Evolutionary conservation across 2,888 invertebrate genomes (phyloP), one percentile per base, ranked within the genome.

Genomic region (Chymomyza procnemis): DNA sequence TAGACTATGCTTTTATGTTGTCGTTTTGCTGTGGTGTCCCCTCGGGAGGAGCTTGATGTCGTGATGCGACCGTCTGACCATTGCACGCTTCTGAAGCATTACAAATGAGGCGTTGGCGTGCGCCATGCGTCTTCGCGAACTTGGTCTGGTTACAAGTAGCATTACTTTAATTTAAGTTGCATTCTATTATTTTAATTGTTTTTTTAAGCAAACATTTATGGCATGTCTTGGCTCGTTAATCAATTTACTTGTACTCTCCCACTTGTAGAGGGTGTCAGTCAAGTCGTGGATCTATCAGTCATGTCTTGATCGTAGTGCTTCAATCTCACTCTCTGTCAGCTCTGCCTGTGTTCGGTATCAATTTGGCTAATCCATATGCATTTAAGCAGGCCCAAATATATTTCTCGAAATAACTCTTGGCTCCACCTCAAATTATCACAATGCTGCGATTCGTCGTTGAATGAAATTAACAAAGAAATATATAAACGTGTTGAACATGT

Each of bases 71-170:
- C 54, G 19, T 41, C 54, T 12, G 34, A 21, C 14, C 54, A 6
- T 12, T 19, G 21, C 54, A 12, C 54, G 54, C 18, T 67, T n/a
- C 59, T 14, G 30, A 54, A 61, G 68, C 78, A 80, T 88, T 88
- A 88, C 88, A 88, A 87, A 87, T 87, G 87, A 77, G 85, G 70
- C 75, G 77, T 87, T 87, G 81, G 88, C 88, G 88, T 87, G 87
- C 78, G 64, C 56, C 57, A 18, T 30, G n/a, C 56, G 26, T 19
- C 50, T 18, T 16, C 50, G 61, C 61, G 50, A 12, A 1, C 34
- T 26, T 26, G 26, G 26, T 26, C 26, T 26, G 26, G 5, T 26
- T 26, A 26, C 6, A 26, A 1, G 12, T 41, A 12, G 57, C 55
- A 50, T 74, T 70, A 75, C 76, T 74, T 74, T 75, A 61, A 69